Evolutionary conservation across 2,888 invertebrate species (phyloP).

Genomic region (Hyalella azteca): DNA sequence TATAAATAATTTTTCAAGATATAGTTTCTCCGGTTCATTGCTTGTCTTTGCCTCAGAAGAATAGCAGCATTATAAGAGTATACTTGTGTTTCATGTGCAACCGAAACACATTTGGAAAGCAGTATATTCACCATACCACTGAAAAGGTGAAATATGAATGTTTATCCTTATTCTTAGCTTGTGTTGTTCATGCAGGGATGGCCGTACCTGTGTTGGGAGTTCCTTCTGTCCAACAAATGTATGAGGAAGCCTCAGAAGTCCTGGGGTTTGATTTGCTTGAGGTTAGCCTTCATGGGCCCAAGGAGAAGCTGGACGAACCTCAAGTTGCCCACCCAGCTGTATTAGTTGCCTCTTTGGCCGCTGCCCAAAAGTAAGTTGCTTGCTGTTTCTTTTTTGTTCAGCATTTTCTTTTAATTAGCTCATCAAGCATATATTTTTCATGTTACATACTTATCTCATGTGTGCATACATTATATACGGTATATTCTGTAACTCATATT

Average conservation of each 20-base stretch:
- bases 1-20: not conserved
- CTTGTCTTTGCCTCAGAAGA: not conserved
- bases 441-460: no score
- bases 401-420: no score
- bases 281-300: constrained; percentile 83
- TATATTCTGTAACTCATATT: no score
- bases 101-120: not conserved
- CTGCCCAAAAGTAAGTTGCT: constrained; percentile 74
- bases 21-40: not conserved
- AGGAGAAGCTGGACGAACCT: constrained; percentile 75
- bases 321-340: constrained; percentile 86
- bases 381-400: no score
- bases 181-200: constrained; percentile 70
- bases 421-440: no score
- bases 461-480: no score
- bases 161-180: not conserved
- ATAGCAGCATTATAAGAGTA: not conserved
- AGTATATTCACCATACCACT: not conserved
- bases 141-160: not conserved
- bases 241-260: constrained; percentile 80
- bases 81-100: not conserved
- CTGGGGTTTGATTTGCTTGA: constrained; percentile 84
- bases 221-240: constrained; percentile 78
- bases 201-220: constrained; percentile 74
- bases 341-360: constrained; percentile 85